These are phyloP conservation scores for Bugula neritina DNA, from an alignment of 2,888 invertebrate genomes.

Conservation along the genomic window DNA sequence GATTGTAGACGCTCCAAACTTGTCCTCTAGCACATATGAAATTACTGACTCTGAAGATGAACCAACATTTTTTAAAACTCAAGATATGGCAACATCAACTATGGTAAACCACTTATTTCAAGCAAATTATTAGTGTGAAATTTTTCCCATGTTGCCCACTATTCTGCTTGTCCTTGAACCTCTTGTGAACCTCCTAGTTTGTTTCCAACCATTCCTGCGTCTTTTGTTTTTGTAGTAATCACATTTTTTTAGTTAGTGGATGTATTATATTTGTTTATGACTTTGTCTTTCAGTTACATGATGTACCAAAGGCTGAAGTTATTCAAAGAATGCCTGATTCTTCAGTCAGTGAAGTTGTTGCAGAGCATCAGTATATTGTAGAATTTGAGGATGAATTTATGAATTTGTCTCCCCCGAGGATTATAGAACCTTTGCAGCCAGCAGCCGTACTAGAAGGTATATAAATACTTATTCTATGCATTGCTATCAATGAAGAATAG, in stretches of 20 bases:
- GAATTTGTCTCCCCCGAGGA: slow-evolving; percentile 6
- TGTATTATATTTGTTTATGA: too few species aligned
- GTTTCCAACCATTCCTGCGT: too few species aligned
- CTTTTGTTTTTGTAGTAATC: too few species aligned
- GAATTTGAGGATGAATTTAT: slow-evolving; percentile 10
- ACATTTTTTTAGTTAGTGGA: too few species aligned
- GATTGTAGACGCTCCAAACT: background rate
- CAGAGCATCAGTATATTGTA: slow-evolving; percentile 6
- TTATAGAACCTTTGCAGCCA: slow-evolving; percentile 10
- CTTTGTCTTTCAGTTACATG: background rate
- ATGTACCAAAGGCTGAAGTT: too few species aligned
- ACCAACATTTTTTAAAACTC: too few species aligned
- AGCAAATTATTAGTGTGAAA: background rate
- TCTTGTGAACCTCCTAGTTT: too few species aligned
- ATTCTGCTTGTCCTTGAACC: too few species aligned
- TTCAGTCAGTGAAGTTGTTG: slow-evolving; percentile 7
- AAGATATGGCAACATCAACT: too few species aligned
- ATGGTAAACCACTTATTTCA: background rate
- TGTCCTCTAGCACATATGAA: background rate
- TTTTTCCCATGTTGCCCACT: too few species aligned
- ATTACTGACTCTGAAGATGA: background rate
- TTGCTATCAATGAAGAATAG: too few species aligned
- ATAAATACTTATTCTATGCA: background rate
- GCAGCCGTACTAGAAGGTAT: slow-evolving; percentile 12
- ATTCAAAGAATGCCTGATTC: too few species aligned